These are phyloP conservation scores for Vannuccia rotundouncinata DNA, from an alignment of 2,888 invertebrate genomes.

Conservation along the genomic window DNA sequence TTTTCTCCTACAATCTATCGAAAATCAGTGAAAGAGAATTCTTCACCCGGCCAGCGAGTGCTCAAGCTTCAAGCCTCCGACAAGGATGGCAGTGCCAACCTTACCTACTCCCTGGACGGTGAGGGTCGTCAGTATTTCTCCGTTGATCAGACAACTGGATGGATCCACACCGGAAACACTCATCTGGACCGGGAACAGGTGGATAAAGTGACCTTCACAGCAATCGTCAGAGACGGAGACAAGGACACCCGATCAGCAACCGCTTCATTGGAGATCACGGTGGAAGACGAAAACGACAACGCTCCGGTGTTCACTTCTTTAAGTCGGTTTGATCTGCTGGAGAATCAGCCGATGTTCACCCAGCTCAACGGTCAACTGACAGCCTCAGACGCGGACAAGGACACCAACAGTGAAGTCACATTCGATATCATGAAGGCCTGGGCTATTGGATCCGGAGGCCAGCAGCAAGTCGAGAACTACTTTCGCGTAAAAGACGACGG, in stretches of 20 bases:
- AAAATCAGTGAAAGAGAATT: background rate
- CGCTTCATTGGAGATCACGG: background rate
- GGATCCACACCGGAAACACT: background rate
- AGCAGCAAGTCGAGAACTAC: slow-evolving; percentile 10
- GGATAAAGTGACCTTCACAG: slow-evolving; percentile 27
- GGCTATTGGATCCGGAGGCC: background rate
- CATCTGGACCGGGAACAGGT: slow-evolving; percentile 6
- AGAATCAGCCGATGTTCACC: slow-evolving; percentile 1
- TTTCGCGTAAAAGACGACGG: background rate
- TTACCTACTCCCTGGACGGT: slow-evolving; percentile 25
- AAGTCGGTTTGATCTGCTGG: background rate
- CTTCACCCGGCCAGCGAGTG: background rate
- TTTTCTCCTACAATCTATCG: slow-evolving; percentile 22
- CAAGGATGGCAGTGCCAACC: slow-evolving; percentile 20
- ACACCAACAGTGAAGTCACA: background rate
- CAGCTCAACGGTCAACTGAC: slow-evolving; percentile 1
- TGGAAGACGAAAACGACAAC: slow-evolving; percentile 34
- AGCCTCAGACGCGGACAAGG: slow-evolving; percentile 33
- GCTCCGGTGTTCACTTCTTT: slow-evolving; percentile 28
- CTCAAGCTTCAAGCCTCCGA: slow-evolving; percentile 17
- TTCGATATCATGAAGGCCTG: background rate
- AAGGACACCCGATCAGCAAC: background rate
- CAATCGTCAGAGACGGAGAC: background rate
- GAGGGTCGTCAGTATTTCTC: slow-evolving; percentile 26
- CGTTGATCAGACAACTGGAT: slow-evolving; percentile 2